phyloP scores from a whole-genome alignment of 30 jellyfish, hydroid and myxozoan genomes.

The Aurelia coerulea region DNA sequence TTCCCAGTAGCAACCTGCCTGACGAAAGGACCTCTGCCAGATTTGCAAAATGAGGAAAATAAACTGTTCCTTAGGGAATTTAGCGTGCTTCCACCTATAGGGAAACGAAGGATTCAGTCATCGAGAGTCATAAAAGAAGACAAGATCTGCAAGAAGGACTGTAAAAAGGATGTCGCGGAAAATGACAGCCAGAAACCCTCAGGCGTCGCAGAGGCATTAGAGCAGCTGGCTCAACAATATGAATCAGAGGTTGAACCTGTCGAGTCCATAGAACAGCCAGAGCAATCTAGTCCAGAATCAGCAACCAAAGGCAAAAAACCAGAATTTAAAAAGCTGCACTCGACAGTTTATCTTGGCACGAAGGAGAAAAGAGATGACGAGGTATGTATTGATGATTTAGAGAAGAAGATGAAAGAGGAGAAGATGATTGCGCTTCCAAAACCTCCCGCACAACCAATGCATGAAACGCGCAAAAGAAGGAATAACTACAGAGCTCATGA shows the following conservation, averaged over 20 bases:
- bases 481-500: constrained; percentile 3
- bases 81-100: constrained; percentile 60
- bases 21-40: background rate
- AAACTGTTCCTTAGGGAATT: background rate
- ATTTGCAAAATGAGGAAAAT: background rate
- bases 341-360: background rate
- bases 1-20: background rate
- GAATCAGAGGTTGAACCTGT: background rate
- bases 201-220: constrained; percentile 42
- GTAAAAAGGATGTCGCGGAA: background rate
- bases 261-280: background rate
- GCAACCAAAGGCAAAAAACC: background rate
- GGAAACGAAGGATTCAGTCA: constrained; percentile 1
- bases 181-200: background rate
- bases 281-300: background rate
- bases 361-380: background rate
- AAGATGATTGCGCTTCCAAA: background rate
- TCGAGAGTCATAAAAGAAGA: background rate
- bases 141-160: background rate
- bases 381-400: background rate
- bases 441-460: constrained; percentile 12
- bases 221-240: constrained; percentile 6
- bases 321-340: background rate
- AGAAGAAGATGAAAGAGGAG: background rate
- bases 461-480: constrained; percentile 5